Evolutionary conservation across 37 sponge, comb jelly and placozoan genomes (phyloP).

Genomic region (Spongilla lacustris): DNA sequence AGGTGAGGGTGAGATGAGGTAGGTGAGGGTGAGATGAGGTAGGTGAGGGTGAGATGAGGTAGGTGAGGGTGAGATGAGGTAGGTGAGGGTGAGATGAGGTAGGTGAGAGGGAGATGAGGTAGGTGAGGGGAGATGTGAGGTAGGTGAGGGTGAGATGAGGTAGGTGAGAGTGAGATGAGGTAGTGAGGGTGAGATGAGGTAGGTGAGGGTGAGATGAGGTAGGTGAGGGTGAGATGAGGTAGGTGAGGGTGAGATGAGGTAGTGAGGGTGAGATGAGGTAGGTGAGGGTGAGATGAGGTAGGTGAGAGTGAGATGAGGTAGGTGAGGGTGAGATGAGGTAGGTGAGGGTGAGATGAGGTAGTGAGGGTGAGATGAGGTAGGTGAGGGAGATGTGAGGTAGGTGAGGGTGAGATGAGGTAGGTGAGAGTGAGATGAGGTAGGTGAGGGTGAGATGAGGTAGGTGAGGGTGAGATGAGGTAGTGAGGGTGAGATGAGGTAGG

Average conservation of each 20-base stretch:
- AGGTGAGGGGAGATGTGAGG: neutral
- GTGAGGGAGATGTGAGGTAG: neutral
- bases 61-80: neutral
- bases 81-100: neutral
- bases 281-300: neutral
- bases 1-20: neutral
- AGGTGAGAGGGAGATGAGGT: neutral
- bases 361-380: no score
- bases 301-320: neutral
- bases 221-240: neutral
- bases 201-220: neutral
- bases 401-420: neutral
- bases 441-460: neutral
- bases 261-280: neutral
- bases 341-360: neutral
- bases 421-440: neutral
- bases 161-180: neutral
- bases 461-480: neutral
- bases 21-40: neutral
- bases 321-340: neutral
- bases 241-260: neutral
- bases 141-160: neutral
- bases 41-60: neutral
- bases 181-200: neutral
- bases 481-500: neutral